Percentiles rank a stretch among this genome's conserved stretches.
phyloP scores from a whole-genome alignment of 1,140 invertebrate species.

The Mya arenaria region DNA sequence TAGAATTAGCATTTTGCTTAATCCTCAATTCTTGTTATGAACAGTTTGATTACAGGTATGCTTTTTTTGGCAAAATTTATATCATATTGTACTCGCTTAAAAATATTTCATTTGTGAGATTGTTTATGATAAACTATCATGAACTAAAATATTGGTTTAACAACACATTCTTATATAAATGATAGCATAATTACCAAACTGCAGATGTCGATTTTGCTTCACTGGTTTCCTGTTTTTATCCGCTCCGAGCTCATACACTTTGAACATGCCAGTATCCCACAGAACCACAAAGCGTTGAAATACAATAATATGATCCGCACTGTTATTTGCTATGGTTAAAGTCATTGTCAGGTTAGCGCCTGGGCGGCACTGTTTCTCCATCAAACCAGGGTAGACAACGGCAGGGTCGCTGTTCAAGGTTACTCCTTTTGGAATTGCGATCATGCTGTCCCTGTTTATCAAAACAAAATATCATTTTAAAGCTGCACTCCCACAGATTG shows the following conservation, averaged over 20 bases:
- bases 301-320: neutral
- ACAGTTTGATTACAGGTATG: no score
- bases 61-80: neutral
- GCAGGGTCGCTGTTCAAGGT: neutral
- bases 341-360: neutral
- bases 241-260: neutral
- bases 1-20: no score
- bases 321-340: neutral
- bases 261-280: constrained; percentile 35
- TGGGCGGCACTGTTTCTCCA: neutral
- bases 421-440: neutral
- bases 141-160: neutral
- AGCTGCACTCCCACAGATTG: neutral
- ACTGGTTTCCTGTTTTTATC: neutral
- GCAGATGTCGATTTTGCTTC: neutral
- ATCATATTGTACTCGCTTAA: neutral
- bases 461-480: neutral
- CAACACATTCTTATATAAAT: neutral
- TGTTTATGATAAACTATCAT: neutral
- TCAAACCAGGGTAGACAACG: neutral
- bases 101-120: neutral
- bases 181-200: neutral
- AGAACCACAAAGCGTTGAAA: neutral
- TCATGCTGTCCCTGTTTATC: constrained; percentile 6
- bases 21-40: no score